phyloP scores from a whole-genome alignment of 2,113 vertebrate genomes.

The Cinclus mexicanus region DNA sequence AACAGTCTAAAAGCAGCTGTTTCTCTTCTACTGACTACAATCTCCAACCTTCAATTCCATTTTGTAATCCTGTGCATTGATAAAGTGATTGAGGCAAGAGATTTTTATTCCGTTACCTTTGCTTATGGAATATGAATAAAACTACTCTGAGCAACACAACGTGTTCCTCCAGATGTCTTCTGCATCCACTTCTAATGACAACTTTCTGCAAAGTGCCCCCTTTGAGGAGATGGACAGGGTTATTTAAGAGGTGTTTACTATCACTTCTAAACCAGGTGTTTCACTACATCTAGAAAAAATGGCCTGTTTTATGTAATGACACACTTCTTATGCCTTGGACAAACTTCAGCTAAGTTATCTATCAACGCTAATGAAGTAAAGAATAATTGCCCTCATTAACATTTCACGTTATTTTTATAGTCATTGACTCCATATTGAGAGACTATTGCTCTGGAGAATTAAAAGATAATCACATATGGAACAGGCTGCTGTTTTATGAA shows the following conservation, averaged over 20 bases:
- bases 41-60: background rate
- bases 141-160: background rate
- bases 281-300: background rate
- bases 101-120: background rate
- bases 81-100: background rate
- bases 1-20: background rate
- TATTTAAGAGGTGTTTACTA: background rate
- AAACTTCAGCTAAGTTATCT: background rate
- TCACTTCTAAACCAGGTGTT: background rate
- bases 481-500: background rate
- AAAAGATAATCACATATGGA: background rate
- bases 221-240: background rate
- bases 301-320: background rate
- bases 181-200: background rate
- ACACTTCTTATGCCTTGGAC: background rate
- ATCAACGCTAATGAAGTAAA: background rate
- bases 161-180: background rate
- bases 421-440: background rate
- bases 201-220: background rate
- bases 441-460: background rate
- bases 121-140: background rate
- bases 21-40: background rate
- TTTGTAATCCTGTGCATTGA: background rate
- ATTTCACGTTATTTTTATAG: background rate
- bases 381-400: background rate